These are phyloP conservation scores for Aphodius granarius DNA, from an alignment of 2,888 invertebrate species.

Conservation along the genomic window DNA sequence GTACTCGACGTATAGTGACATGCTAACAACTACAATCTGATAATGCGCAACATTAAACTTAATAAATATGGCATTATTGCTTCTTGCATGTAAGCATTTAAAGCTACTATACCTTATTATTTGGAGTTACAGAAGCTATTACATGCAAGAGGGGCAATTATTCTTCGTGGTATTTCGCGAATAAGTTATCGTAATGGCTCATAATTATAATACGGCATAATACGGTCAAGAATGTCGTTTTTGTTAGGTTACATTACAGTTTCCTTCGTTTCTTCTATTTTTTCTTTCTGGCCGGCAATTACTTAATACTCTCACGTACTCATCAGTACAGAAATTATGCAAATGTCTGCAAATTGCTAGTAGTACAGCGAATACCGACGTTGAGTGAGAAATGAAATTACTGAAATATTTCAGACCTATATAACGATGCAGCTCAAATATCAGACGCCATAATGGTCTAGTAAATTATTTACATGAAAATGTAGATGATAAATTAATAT, in stretches of 20 bases:
- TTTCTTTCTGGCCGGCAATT: background rate
- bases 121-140: background rate
- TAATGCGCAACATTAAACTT: background rate
- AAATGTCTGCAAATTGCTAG: background rate
- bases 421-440: background rate
- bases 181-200: background rate
- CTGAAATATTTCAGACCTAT: background rate
- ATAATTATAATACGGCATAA: background rate
- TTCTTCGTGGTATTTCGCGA: background rate
- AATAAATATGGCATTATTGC: background rate
- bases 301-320: background rate
- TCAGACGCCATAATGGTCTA: background rate
- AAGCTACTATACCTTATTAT: background rate
- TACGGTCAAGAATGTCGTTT: no score
- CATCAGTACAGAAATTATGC: background rate
- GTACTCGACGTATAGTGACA: no score
- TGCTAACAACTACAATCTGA: no score
- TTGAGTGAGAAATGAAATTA: background rate
- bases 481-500: no score
- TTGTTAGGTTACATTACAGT: background rate
- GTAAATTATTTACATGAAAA: background rate
- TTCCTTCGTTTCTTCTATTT: background rate
- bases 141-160: background rate
- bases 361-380: background rate
- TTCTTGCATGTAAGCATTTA: background rate